Conservation (phyloP, 2,797 vertebrate species). For the Sylvilagus floridanus region DNA sequence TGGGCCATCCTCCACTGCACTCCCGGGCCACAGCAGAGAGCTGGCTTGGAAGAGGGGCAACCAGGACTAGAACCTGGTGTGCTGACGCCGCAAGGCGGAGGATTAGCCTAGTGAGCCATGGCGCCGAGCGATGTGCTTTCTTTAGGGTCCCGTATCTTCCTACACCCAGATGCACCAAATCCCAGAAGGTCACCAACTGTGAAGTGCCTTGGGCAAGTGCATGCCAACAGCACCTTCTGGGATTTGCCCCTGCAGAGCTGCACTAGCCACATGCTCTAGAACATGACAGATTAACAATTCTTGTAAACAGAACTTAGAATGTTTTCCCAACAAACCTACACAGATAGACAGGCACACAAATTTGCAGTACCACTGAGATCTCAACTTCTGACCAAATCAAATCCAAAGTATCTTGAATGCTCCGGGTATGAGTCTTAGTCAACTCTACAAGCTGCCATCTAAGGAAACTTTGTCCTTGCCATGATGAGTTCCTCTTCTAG, state of each 20-base stretch:
- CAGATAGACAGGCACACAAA: not conserved
- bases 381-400: not conserved
- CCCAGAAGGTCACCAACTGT: not conserved
- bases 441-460: not conserved
- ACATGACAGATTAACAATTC: not conserved
- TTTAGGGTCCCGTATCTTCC: not conserved
- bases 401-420: not conserved
- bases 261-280: not conserved
- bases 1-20: no score
- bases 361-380: not conserved
- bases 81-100: no score
- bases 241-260: not conserved
- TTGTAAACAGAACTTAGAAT: not conserved
- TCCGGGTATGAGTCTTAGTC: not conserved
- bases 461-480: not conserved
- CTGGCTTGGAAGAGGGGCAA: no score
- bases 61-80: no score
- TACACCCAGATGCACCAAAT: not conserved
- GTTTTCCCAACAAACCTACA: not conserved
- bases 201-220: not conserved
- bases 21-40: no score
- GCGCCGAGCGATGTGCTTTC: no score
- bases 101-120: no score
- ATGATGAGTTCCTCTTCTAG: not conserved
- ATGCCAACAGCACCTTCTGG: not conserved